Evolutionary conservation across 2,888 invertebrate species (phyloP).

Genomic region (Epistrophe eligans): DNA sequence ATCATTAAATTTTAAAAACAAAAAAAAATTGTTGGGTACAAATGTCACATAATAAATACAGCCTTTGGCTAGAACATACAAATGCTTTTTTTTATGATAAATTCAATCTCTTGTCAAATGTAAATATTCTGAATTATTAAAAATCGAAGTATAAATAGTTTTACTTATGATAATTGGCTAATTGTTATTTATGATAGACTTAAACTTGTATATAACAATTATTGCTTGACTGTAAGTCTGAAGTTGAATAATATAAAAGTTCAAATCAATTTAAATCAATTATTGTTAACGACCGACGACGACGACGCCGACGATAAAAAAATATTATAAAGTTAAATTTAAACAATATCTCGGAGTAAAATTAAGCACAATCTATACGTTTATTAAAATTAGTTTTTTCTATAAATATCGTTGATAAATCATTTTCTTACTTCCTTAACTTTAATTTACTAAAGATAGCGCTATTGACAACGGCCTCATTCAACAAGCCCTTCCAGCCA

Average conservation of each 20-base stretch:
- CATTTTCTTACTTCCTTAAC: too few relatives aligned
- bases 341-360: too few relatives aligned
- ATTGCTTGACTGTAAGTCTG: background rate
- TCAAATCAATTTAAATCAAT: slow-evolving; percentile 8
- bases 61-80: background rate
- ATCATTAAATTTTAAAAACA: background rate
- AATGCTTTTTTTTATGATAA: slow-evolving; percentile 21
- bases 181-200: slow-evolving; percentile 16
- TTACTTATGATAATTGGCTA: background rate
- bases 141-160: background rate
- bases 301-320: too few relatives aligned
- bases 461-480: too few relatives aligned
- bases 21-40: background rate
- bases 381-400: too few relatives aligned
- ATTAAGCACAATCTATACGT: too few relatives aligned
- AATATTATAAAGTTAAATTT: too few relatives aligned
- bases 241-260: background rate
- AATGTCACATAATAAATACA: background rate
- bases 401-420: too few relatives aligned
- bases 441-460: too few relatives aligned
- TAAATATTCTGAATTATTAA: background rate
- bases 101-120: background rate
- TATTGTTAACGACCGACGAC: background rate
- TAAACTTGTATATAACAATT: background rate
- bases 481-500: too few relatives aligned